A percentile compares a stretch with the other conserved stretches of the same genome.
These are phyloP conservation scores for Pecten maximus DNA, from an alignment of 2,888 invertebrate species.

Conservation along the genomic window DNA sequence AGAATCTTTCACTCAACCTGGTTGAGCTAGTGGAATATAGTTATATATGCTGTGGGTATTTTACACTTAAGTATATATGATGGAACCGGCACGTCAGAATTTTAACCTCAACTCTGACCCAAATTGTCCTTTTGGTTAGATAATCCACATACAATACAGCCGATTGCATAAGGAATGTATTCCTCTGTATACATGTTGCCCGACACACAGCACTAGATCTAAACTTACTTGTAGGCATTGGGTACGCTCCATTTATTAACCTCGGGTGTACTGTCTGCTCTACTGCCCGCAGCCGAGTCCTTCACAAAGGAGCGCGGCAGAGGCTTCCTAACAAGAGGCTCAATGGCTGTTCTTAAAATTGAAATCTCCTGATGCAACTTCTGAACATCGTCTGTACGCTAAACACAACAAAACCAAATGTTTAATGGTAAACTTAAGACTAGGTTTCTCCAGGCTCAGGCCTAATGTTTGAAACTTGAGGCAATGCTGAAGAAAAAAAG, in stretches of 20 bases:
- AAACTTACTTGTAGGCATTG: slow-evolving; percentile 77
- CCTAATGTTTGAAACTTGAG: neutral
- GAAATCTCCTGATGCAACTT: slow-evolving; percentile 75
- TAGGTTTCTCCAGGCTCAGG: neutral
- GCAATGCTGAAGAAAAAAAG: neutral
- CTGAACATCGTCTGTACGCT: slow-evolving; percentile 78
- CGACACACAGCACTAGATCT: neutral
- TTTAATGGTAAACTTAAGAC: neutral
- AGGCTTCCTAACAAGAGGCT: slow-evolving; percentile 68
- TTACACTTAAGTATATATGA: too few species aligned
- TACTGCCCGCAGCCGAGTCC: slow-evolving; percentile 54
- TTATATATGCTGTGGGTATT: too few species aligned
- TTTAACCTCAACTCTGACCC: too few species aligned
- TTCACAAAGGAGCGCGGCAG: slow-evolving; percentile 74
- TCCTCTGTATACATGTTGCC: neutral
- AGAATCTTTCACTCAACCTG: too few species aligned
- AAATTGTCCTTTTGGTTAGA: too few species aligned
- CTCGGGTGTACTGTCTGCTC: slow-evolving; percentile 62
- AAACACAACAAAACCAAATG: slow-evolving; percentile 46
- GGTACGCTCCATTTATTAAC: slow-evolving; percentile 77
- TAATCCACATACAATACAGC: too few species aligned
- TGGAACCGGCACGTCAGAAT: too few species aligned
- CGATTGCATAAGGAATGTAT: too few species aligned
- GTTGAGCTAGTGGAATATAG: too few species aligned
- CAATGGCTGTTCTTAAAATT: slow-evolving; percentile 69